Evolutionary conservation across 2,797 vertebrate species (phyloP).

Genomic region (Fistularia tabacaria): DNA sequence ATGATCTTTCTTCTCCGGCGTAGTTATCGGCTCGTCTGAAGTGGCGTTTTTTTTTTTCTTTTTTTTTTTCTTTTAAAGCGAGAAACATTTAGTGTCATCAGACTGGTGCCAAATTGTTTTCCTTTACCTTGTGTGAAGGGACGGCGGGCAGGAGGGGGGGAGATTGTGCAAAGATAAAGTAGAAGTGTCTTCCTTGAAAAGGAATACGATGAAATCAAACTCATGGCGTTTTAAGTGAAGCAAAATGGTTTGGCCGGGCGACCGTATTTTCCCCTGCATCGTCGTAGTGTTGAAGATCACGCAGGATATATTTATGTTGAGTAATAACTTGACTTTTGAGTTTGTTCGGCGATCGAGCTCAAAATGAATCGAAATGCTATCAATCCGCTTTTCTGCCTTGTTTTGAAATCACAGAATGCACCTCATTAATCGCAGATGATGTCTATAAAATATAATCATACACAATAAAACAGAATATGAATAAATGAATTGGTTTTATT

Average conservation of each 20-base stretch:
- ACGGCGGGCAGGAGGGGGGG: slow-evolving; percentile 10
- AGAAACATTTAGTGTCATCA: slow-evolving; percentile 31
- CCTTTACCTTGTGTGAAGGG: slow-evolving; percentile 7
- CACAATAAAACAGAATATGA: too few species aligned
- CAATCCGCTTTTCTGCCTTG: too few species aligned
- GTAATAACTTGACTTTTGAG: too few species aligned
- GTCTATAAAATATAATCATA: too few species aligned
- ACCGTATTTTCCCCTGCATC: slow-evolving; percentile 19
- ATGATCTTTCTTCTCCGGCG: slow-evolving; percentile 22
- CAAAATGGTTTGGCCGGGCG: slow-evolving; percentile 10
- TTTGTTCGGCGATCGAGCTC: too few species aligned
- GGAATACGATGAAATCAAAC: slow-evolving; percentile 33
- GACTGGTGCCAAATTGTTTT: slow-evolving; percentile 27
- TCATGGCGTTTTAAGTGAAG: slow-evolving; percentile 22
- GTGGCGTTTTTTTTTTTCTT: slow-evolving; percentile 7
- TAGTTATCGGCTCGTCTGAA: slow-evolving; percentile 32
- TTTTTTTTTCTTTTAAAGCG: slow-evolving; percentile 3
- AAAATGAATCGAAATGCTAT: too few species aligned
- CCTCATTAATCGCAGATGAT: too few species aligned
- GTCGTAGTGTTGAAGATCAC: slow-evolving; percentile 11
- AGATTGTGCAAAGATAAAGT: slow-evolving; percentile 26
- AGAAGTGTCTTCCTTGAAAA: slow-evolving; percentile 19
- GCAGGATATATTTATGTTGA: background rate
- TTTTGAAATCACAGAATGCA: too few species aligned
- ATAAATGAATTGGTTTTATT: too few species aligned